Evolutionary conservation across 2,888 invertebrate genomes (phyloP).

Genomic region (Calameuta filiformis): DNA sequence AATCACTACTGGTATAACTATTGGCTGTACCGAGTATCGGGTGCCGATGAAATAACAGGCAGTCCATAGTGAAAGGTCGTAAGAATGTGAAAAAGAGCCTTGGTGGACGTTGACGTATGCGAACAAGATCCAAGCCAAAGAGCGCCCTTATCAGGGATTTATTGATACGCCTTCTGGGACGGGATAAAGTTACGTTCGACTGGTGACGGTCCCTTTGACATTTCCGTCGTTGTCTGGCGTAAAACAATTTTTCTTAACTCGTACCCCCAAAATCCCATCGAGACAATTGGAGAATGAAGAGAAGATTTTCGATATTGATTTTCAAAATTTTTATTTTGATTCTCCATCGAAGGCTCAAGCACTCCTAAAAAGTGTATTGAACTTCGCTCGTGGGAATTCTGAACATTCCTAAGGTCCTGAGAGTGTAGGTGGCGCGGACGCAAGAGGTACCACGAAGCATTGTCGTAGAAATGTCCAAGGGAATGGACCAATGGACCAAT

Average conservation of each 20-base stretch:
- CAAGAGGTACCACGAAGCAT: not conserved
- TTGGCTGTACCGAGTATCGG: not conserved
- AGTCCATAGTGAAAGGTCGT: not conserved
- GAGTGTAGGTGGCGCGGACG: not conserved
- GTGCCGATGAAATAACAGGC: not conserved
- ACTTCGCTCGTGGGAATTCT: constrained; percentile 4
- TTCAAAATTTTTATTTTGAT: no score
- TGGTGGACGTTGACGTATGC: constrained; percentile 26
- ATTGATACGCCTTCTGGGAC: constrained; percentile 12
- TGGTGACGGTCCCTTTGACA: not conserved
- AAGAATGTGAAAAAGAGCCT: constrained; percentile 11
- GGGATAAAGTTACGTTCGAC: constrained; percentile 3
- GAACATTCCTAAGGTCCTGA: not conserved
- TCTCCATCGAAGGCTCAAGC: not conserved
- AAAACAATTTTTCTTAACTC: not conserved
- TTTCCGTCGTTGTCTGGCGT: not conserved
- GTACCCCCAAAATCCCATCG: not conserved
- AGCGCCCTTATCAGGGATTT: constrained; percentile 18
- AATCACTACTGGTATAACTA: not conserved
- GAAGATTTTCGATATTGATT: not conserved
- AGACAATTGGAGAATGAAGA: not conserved
- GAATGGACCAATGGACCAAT: constrained; percentile 8
- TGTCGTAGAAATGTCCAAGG: not conserved
- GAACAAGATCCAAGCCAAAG: constrained; percentile 11
- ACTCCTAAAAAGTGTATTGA: not conserved